Evolutionary conservation across 2,888 invertebrate genomes (phyloP).

Genomic region (Criorhina ranunculi): DNA sequence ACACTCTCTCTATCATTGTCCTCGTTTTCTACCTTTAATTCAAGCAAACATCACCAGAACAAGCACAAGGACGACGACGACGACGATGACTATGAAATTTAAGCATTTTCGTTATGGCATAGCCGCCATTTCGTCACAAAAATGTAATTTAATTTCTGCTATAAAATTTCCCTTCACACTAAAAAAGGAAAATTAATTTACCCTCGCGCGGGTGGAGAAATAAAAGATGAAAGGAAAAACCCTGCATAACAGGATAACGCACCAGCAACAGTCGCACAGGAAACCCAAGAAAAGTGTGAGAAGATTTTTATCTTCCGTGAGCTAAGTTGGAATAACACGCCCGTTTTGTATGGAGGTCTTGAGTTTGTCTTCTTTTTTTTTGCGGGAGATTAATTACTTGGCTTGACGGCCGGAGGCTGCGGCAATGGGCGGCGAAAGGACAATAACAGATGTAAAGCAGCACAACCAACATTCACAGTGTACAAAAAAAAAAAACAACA

Average conservation of each 20-base stretch:
- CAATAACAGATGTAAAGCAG: constrained; percentile 38
- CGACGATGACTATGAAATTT: constrained; percentile 57
- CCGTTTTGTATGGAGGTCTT: neutral
- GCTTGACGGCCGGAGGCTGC: constrained; percentile 25
- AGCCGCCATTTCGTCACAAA: constrained; percentile 67
- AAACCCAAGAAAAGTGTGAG: constrained; percentile 16
- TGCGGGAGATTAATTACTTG: constrained; percentile 46
- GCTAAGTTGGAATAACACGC: constrained; percentile 36
- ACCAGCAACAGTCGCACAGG: constrained; percentile 24
- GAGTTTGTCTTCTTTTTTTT: constrained; percentile 28
- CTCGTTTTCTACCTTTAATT: constrained; percentile 50
- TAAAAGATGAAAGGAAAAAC: constrained; percentile 58
- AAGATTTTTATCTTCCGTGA: constrained; percentile 30
- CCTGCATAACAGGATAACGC: constrained; percentile 28
- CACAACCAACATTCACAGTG: constrained; percentile 18
- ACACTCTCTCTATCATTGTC: neutral
- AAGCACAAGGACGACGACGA: constrained; percentile 37
- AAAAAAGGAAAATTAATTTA: constrained; percentile 65
- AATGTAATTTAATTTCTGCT: constrained; percentile 68
- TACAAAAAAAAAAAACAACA: constrained; percentile 11
- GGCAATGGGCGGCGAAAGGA: constrained; percentile 14
- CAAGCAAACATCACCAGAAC: constrained; percentile 4
- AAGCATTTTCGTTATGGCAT: constrained; percentile 52
- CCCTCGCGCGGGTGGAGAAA: constrained; percentile 42
- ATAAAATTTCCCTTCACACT: constrained; percentile 48